Evolutionary conservation across 2,797 vertebrate genomes (phyloP).

Genomic region (Balearica regulorum): DNA sequence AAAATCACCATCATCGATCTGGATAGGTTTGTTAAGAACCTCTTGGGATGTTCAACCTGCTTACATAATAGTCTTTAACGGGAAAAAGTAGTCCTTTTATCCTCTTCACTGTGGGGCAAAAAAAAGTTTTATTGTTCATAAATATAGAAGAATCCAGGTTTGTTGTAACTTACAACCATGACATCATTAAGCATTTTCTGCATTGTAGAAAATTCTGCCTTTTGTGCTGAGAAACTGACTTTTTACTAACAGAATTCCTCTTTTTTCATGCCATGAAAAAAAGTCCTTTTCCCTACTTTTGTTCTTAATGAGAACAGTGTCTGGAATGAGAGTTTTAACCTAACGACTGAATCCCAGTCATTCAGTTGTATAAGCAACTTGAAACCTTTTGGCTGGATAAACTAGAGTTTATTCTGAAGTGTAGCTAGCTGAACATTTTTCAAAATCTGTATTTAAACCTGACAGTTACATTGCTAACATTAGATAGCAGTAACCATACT

Average conservation of each 20-base stretch:
- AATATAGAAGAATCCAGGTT: background rate
- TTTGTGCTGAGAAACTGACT: background rate
- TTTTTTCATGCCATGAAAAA: background rate
- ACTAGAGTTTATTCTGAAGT: background rate
- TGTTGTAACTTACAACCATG: background rate
- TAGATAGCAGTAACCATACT: background rate
- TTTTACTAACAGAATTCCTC: background rate
- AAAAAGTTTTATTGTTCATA: background rate
- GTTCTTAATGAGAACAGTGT: background rate
- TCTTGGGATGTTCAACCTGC: background rate
- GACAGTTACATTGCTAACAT: background rate
- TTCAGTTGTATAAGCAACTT: background rate
- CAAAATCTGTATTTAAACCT: background rate
- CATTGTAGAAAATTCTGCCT: background rate
- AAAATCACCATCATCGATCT: background rate
- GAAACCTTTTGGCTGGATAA: background rate
- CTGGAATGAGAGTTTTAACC: background rate
- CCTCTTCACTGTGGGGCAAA: background rate
- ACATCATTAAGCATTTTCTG: background rate
- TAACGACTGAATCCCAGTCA: background rate
- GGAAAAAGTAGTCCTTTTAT: background rate
- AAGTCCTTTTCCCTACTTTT: background rate
- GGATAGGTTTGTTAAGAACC: background rate
- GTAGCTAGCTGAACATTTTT: background rate
- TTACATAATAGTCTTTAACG: background rate